phyloP scores from a whole-genome alignment of 1,140 invertebrate species.

The Drosophila bocki region DNA sequence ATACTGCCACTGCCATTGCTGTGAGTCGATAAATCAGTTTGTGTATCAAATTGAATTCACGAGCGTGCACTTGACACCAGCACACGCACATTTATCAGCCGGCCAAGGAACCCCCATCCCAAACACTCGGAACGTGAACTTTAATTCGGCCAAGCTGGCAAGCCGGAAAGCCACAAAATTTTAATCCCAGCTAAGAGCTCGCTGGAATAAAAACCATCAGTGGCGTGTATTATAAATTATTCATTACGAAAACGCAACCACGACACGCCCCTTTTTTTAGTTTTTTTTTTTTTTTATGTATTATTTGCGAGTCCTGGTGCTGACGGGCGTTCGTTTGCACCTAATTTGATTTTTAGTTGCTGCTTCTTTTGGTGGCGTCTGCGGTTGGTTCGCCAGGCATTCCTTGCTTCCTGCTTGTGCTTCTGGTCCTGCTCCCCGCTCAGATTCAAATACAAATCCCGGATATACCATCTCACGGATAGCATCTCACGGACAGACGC shows the following conservation, averaged over 20 bases:
- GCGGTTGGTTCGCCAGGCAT: slow-evolving; percentile 62
- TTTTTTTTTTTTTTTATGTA: not conserved
- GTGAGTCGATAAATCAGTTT: slow-evolving; percentile 80
- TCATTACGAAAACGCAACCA: slow-evolving; percentile 73
- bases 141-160: slow-evolving; percentile 45
- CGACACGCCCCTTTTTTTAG: slow-evolving; percentile 37
- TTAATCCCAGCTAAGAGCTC: slow-evolving; percentile 78
- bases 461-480: slow-evolving; percentile 20
- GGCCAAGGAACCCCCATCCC: slow-evolving; percentile 6
- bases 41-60: slow-evolving; percentile 83
- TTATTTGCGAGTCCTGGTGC: slow-evolving; percentile 19
- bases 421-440: not conserved
- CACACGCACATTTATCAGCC: slow-evolving; percentile 79
- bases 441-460: slow-evolving; percentile 7
- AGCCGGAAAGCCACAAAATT: slow-evolving; percentile 75
- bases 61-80: slow-evolving; percentile 79
- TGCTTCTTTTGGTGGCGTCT: slow-evolving; percentile 61
- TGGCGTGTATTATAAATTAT: slow-evolving; percentile 78
- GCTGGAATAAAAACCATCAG: slow-evolving; percentile 24
- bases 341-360: slow-evolving; percentile 83
- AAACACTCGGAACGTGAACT: slow-evolving; percentile 13
- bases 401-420: slow-evolving; percentile 38
- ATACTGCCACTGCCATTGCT: slow-evolving; percentile 20
- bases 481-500: slow-evolving; percentile 12
- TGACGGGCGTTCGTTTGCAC: slow-evolving; percentile 79